phyloP scores from a whole-genome alignment of 1,140 invertebrate species.

The Zaprionus gabonicus region DNA sequence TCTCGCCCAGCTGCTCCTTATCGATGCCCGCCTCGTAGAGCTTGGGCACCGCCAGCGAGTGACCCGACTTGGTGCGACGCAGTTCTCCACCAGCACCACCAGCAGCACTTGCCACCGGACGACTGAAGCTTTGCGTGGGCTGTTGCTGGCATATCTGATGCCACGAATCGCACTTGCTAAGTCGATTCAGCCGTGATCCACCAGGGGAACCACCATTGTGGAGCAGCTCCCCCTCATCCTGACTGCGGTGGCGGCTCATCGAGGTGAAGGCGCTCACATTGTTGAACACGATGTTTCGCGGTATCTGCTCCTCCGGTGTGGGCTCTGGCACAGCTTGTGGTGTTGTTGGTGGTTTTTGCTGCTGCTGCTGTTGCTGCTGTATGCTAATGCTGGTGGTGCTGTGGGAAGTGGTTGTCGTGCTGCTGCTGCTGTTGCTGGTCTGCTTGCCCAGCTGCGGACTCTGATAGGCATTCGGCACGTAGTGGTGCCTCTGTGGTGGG shows the following conservation, averaged over 20 bases:
- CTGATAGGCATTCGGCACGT: slow-evolving; percentile 80
- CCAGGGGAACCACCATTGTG: slow-evolving; percentile 12
- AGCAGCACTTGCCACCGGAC: neutral
- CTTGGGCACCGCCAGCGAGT: slow-evolving; percentile 89
- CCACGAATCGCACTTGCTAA: slow-evolving; percentile 93
- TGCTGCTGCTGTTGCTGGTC: slow-evolving; percentile 12
- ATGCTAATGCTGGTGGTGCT: slow-evolving; percentile 29
- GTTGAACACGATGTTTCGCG: slow-evolving; percentile 81
- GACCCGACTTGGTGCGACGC: slow-evolving; percentile 89
- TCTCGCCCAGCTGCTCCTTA: slow-evolving; percentile 89
- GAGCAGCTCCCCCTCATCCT: slow-evolving; percentile 56
- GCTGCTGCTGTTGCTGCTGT: slow-evolving; percentile 44
- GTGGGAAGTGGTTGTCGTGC: slow-evolving; percentile 6
- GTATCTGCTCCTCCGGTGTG: slow-evolving; percentile 75
- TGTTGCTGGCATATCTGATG: slow-evolving; percentile 87
- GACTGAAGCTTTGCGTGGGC: slow-evolving; percentile 27
- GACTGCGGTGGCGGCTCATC: slow-evolving; percentile 58
- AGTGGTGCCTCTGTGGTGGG: slow-evolving; percentile 79
- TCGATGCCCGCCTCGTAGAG: slow-evolving; percentile 92
- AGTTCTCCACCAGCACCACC: slow-evolving; percentile 83
- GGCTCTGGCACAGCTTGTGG: slow-evolving; percentile 53
- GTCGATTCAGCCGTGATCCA: slow-evolving; percentile 71
- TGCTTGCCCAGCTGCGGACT: slow-evolving; percentile 65
- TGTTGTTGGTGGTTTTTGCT: slow-evolving; percentile 68
- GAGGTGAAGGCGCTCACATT: slow-evolving; percentile 77